A percentile compares a stretch with the other conserved stretches of the same genome.
Evolutionary conservation across 2,888 invertebrate species (phyloP).

Genomic region (Alsophila aescularia): DNA sequence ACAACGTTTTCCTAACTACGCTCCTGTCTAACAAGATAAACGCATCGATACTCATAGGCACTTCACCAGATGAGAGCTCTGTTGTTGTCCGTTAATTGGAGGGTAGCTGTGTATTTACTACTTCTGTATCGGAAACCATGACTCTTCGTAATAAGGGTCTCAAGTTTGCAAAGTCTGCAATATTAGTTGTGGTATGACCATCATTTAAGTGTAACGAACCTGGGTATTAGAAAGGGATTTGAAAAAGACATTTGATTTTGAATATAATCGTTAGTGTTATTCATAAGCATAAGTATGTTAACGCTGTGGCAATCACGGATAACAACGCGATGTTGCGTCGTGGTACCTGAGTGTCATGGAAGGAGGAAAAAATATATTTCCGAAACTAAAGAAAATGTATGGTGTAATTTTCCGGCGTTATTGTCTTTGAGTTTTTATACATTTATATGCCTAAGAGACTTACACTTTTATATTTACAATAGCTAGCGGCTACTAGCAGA

Average conservation of each 20-base stretch:
- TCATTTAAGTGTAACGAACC: background rate
- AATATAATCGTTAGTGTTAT: background rate
- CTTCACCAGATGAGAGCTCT: constrained; percentile 28
- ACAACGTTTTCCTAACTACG: background rate
- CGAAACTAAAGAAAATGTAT: no score
- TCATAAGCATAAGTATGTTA: no score
- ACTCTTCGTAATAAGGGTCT: constrained; percentile 8
- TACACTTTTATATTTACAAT: no score
- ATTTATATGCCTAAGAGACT: no score
- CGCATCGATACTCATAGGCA: constrained; percentile 39
- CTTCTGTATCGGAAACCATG: constrained; percentile 24
- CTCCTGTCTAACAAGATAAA: constrained; percentile 29
- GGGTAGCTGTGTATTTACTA: constrained; percentile 32
- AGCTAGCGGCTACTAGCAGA: no score
- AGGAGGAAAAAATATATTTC: no score
- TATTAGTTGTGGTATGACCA: background rate
- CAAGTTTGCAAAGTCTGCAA: no score
- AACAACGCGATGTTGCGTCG: no score
- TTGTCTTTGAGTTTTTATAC: no score
- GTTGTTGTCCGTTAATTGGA: constrained; percentile 37
- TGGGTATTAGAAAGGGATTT: background rate
- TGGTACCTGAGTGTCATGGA: no score
- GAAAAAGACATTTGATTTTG: background rate
- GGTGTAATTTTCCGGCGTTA: no score
- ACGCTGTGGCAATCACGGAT: no score